Conservation (phyloP, 2,113 vertebrate genomes). For the Myxocyprinus asiaticus region DNA sequence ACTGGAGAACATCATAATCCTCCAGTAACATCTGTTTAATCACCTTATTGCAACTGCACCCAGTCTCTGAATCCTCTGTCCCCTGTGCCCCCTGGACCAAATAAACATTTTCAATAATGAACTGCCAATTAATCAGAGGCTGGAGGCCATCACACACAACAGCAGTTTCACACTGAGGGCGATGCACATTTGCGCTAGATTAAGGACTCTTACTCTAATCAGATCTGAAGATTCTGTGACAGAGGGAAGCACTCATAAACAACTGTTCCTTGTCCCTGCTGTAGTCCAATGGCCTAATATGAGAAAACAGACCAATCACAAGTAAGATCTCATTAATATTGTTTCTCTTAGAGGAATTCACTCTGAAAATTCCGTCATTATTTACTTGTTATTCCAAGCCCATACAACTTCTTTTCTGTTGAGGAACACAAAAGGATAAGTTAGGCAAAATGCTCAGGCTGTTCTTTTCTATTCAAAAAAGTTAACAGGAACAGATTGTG, state of each 20-base stretch:
- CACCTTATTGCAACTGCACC: constrained; percentile 14
- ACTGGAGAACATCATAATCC: constrained; percentile 22
- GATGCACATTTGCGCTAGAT: constrained; percentile 7
- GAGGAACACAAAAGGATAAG: too few species aligned
- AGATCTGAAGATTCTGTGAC: constrained; percentile 10
- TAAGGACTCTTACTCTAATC: constrained; percentile 6
- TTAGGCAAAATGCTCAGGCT: too few species aligned
- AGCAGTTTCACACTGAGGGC: constrained; percentile 5
- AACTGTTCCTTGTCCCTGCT: background rate
- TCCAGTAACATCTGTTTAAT: constrained; percentile 25
- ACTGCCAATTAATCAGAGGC: constrained; percentile 38
- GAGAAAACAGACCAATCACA: background rate
- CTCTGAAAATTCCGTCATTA: too few species aligned
- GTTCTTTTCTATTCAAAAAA: too few species aligned
- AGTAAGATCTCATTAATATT: too few species aligned
- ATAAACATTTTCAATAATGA: constrained; percentile 42
- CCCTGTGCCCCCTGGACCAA: constrained; percentile 16
- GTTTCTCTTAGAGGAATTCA: too few species aligned
- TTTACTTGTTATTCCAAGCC: too few species aligned
- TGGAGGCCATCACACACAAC: constrained; percentile 29
- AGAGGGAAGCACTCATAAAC: background rate
- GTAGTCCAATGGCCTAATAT: background rate
- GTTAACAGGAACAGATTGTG: too few species aligned
- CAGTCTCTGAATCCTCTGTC: constrained; percentile 9
- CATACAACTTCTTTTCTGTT: too few species aligned